Base-by-base conservation (phyloP, 2,888 invertebrate genomes). In the Melipona beecheii region DNA sequence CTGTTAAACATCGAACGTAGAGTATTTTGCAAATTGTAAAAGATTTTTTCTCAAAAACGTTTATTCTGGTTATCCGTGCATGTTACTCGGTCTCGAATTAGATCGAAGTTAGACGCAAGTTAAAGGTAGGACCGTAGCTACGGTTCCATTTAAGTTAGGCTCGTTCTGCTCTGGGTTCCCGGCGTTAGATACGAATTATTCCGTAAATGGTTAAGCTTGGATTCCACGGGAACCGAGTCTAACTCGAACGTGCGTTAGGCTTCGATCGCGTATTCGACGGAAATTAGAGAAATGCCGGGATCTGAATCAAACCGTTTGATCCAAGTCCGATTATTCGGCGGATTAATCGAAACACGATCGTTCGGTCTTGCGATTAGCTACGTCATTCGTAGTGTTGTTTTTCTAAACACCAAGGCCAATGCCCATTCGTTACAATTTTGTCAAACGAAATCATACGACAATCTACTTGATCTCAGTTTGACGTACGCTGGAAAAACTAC, bases 91-190 rank as follows among this genome's bases (percentile, higher is more conserved):
- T 19, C 31, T 43, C 19, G 19, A 58, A 71, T 71, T 71, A 71
- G 56, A 50, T 73, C 4, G 31, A 36, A 75, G 69, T 75, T 75
- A 58, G 49, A 31, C 49, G 31, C n/a, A 75, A 68, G 68, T 75
- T 75, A 56, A 68, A 27, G 68, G 69, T 11, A 49, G 58, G 27
- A 9, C 43, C 56, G 50, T 31, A 31, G 49, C 27, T 27, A 58
- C 15, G 68, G n/a, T 68, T 75, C 69, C 75, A 69, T 75, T 75
- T 75, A 75, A 75, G 75, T 75, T 75, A 60, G 58, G 58, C n/a
- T 58, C 58, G 31, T 21, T 75, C 49, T 27, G 27, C 56, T 50
- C 13, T 49, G 27, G 49, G 75, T 24, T 24, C 24, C 21, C 49
- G 31, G 52, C 43, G 49, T 50, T 69, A 75, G 58, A n/a, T 58